Evolutionary conservation across 2,113 vertebrate genomes (phyloP).

Genomic region (Cyanoramphus novaezelandiae): DNA sequence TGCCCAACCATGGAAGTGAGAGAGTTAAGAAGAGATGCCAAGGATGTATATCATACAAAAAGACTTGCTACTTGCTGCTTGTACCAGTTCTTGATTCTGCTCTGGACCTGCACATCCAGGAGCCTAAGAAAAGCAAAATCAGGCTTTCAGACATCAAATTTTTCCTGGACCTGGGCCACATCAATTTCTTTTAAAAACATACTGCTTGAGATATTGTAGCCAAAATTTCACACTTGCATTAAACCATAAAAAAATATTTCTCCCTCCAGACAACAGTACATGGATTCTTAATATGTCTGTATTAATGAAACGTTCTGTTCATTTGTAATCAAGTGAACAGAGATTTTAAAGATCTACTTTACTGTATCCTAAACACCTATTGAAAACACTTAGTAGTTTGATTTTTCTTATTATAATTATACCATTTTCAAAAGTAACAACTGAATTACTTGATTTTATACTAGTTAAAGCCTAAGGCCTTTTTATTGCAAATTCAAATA

Average conservation of each 20-base stretch:
- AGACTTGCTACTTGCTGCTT: not conserved
- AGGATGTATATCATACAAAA: not conserved
- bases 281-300: not conserved
- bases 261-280: not conserved
- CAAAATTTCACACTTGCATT: not conserved
- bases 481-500: constrained; percentile 33
- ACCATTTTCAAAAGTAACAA: not conserved
- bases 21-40: not conserved
- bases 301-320: not conserved
- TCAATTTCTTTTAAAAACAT: not conserved
- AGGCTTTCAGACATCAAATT: not conserved
- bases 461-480: constrained; percentile 25
- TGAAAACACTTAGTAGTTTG: not conserved
- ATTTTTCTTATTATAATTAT: constrained; percentile 43
- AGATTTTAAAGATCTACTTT: not conserved
- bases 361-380: not conserved
- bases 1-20: not conserved
- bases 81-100: not conserved
- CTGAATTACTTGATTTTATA: not conserved
- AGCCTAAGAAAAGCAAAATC: not conserved
- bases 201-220: not conserved
- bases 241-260: not conserved
- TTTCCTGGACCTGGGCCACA: not conserved
- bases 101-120: not conserved
- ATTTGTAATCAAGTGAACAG: not conserved